Evolutionary conservation across 92 coral and sea anemone species (phyloP), one percentile per base, ranked within the genome.

Genomic region (Phenganax stokvisi): DNA sequence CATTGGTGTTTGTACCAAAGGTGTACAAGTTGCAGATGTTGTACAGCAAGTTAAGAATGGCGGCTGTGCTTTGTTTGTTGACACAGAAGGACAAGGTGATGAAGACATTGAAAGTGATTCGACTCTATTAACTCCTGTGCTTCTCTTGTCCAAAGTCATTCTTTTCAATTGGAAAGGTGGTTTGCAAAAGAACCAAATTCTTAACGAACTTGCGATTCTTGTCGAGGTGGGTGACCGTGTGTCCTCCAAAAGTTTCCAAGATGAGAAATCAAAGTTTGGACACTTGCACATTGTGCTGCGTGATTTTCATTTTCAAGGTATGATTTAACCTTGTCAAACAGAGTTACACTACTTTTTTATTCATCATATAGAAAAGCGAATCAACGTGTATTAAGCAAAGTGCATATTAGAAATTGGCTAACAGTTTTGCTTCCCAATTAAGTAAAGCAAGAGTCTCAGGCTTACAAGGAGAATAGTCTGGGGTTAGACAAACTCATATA

Each of bases 221-320:
- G 82, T 78, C 67, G 82, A 78, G 72, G 82, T 63, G 28, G 82
- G 56, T 0, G 63, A 78, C 72, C 47, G 82, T 62, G 82, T 78
- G 51, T 78, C 82, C 0, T 47, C 82, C 29, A 61, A 78, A 2
- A 44, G 58, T 52, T 61, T 78, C 10, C 58, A 78, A 16, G 56
- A 78, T 3, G 82, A 62, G 3, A 29, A 10, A 12, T 6, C 72
- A 57, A 61, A 44, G 25, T 78, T 78, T 78, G 82, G 82, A 16
- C 82, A 78, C 51, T 28, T 78, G 9, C 72, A 60, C 16, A 78
- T 78, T 61, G 59, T 78, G 52, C 82, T 78, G 10, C 82, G 82
- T 5, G 82, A 78, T 17, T 78, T 78, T 37, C 82, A 78, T 20
- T 78, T 78, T 29, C 57, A 78, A 37, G 82, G 82, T 78, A 78